Evolutionary conservation across 2,113 vertebrate genomes (phyloP).

Genomic region (Salminus brasiliensis): DNA sequence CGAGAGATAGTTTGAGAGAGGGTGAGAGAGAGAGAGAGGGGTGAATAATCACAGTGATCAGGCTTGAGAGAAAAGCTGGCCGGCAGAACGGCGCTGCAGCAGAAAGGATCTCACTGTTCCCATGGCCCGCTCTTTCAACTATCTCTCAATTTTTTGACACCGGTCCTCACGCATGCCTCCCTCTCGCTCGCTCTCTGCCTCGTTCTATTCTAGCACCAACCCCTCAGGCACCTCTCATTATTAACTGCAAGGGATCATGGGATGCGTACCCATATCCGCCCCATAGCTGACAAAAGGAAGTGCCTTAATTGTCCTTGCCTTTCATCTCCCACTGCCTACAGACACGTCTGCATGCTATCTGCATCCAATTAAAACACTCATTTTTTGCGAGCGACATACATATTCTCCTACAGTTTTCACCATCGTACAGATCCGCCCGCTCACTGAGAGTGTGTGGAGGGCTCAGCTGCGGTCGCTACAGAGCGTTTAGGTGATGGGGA

Average conservation of each 20-base stretch:
- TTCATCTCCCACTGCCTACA: constrained; percentile 62
- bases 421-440: constrained; percentile 49
- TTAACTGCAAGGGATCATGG: constrained; percentile 40
- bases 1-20: not conserved
- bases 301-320: constrained; percentile 55
- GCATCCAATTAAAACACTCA: constrained; percentile 67
- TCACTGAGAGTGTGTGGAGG: constrained; percentile 38
- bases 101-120: constrained; percentile 20
- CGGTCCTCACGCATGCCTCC: not conserved
- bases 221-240: constrained; percentile 56
- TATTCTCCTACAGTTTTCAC: not conserved
- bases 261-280: constrained; percentile 42
- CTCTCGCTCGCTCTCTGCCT: not conserved
- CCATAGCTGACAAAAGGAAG: constrained; percentile 42
- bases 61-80: not conserved
- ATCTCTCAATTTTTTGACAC: not conserved
- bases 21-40: not conserved
- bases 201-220: constrained; percentile 14
- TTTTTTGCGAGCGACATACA: constrained; percentile 62
- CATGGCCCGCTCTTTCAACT: constrained; percentile 4
- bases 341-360: constrained; percentile 62
- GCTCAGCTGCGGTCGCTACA: constrained; percentile 25
- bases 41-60: not conserved
- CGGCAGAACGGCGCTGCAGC: not conserved
- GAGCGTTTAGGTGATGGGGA: not conserved